phyloP scores from a whole-genome alignment of 2,888 invertebrate genomes.

The Epistrophe eligans region DNA sequence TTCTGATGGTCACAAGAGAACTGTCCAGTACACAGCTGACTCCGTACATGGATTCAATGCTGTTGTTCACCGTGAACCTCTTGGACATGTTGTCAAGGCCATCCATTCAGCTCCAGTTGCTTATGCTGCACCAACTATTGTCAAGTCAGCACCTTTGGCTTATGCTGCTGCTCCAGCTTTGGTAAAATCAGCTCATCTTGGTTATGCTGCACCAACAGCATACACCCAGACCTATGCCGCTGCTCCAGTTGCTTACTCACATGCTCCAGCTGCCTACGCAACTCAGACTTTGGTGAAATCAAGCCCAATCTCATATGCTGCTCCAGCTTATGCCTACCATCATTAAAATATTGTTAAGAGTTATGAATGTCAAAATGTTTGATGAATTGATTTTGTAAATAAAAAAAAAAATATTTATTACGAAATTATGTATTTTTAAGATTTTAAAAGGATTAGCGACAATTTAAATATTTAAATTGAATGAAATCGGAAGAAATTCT shows the following conservation, averaged over 20 bases:
- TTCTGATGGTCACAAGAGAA: conserved; percentile 83
- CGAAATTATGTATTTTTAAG: background rate
- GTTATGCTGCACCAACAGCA: conserved; percentile 56
- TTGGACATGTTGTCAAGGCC: conserved; percentile 70
- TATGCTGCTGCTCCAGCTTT: conserved; percentile 43
- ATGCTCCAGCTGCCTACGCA: conserved; percentile 49
- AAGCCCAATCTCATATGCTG: conserved; percentile 42
- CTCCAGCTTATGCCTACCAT: conserved; percentile 53
- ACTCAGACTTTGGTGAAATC: conserved; percentile 41
- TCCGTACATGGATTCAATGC: conserved; percentile 84
- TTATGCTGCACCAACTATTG: conserved; percentile 63
- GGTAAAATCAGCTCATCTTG: conserved; percentile 41
- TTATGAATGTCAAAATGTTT: background rate
- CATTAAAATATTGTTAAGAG: conserved; percentile 12
- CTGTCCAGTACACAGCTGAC: conserved; percentile 84
- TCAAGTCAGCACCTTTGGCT: conserved; percentile 45
- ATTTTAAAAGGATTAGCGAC: too few species aligned
- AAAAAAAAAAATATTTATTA: background rate
- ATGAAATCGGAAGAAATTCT: too few species aligned
- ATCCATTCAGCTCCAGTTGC: conserved; percentile 72
- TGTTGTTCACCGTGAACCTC: conserved; percentile 83
- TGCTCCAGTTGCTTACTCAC: conserved; percentile 40
- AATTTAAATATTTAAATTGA: too few species aligned
- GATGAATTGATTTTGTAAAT: background rate
- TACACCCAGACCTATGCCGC: conserved; percentile 39